Base-by-base conservation (phyloP, 2,888 invertebrate species). In the Cheilosia soror region DNA sequence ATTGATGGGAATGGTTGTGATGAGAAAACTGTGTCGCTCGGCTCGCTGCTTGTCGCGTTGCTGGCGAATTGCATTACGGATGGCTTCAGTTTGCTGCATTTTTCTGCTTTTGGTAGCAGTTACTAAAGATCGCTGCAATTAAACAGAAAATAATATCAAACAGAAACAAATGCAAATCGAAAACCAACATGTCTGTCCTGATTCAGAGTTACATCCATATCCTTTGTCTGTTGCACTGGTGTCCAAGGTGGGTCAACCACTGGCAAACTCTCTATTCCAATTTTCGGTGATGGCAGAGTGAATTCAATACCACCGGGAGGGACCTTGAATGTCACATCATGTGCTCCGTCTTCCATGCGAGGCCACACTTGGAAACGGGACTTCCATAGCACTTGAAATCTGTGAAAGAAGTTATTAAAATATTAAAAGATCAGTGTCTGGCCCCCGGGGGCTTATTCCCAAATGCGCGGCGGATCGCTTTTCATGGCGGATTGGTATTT, bases 211-310 rank as follows among this genome's bases (percentile, higher is more conserved):
- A 99, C 98, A 93, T 99, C 99, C 94, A 99, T 98, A 77, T 99
- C 98, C 93, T 99, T 99, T 25, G 98, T 98, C 93, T 99, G 99
- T 76, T 98, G 97, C 90, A 98, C 97, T 1, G 99, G 98, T 94
- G 97, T 97, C 99, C 99, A 99, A 0, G 99, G 99, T 11, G 99
- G 99, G 93, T 99, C 99, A 0, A 99, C 97, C 0, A 98, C 98
- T 0, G 98, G 97, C 81, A 97, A 93, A 37, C 97, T 97, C 92
- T 98, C 98, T 49, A 98, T 97, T 3, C 99, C 99, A 88, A 99
- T 99, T 91, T 99, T 98, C 0, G 99, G 99, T 0, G 99, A 99
- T 0, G 99, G 99, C 63, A 99, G 93, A 0, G 99, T 99, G 91
- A 99, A 99, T 91, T 99, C 99, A 82, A 99, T 99, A 25, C 98